These are phyloP conservation scores for Parazoanthus atlanticus DNA, from an alignment of 92 coral and sea anemone genomes.

Conservation along the genomic window DNA sequence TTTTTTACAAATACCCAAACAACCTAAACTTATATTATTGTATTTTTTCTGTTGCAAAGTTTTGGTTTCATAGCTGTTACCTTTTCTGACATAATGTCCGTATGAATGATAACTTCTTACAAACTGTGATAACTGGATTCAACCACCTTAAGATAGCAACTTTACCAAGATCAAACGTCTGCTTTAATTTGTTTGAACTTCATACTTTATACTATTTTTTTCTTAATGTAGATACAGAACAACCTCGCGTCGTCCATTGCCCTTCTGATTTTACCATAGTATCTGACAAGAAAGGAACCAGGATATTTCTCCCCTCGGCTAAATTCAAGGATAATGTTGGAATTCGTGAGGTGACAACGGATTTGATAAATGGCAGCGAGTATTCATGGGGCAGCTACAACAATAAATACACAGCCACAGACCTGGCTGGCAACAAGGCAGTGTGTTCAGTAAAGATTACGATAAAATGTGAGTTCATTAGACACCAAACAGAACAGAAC, in stretches of 20 bases:
- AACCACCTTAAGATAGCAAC: no score
- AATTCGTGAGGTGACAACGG: slow-evolving; percentile 42
- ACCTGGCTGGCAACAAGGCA: slow-evolving; percentile 59
- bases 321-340: slow-evolving; percentile 64
- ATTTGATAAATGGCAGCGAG: slow-evolving; percentile 50
- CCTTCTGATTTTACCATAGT: slow-evolving; percentile 38
- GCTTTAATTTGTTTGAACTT: not conserved
- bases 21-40: no score
- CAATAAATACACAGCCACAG: slow-evolving; percentile 60
- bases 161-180: not conserved
- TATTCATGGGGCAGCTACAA: slow-evolving; percentile 55
- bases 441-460: slow-evolving; percentile 17
- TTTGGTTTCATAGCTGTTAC: no score
- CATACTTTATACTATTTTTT: not conserved
- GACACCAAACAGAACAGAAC: no score
- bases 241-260: slow-evolving; percentile 49
- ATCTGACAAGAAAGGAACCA: not conserved
- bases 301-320: slow-evolving; percentile 51
- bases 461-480: not conserved
- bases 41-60: no score
- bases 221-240: slow-evolving; percentile 49
- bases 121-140: no score
- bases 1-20: no score
- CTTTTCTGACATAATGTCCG: not conserved
- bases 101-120: no score